phyloP scores from a whole-genome alignment of 2,113 vertebrate genomes.

The Hystrix brachyura region DNA sequence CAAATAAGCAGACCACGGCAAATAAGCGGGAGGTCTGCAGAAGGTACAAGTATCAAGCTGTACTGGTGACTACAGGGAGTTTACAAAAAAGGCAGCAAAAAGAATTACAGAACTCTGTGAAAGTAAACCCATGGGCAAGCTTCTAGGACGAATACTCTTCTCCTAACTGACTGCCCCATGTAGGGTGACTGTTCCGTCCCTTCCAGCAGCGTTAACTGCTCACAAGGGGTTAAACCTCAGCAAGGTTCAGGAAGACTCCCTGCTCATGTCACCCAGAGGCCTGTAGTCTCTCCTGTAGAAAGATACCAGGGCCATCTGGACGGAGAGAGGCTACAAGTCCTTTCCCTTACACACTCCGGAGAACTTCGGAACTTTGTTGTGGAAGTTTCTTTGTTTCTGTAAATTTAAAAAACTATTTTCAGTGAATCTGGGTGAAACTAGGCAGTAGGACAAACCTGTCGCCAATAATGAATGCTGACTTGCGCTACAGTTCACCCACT shows the following conservation, averaged over 20 bases:
- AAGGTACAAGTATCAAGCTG: background rate
- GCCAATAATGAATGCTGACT: background rate
- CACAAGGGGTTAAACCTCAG: background rate
- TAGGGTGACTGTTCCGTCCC: background rate
- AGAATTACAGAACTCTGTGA: background rate
- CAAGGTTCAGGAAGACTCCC: background rate
- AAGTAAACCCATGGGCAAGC: background rate
- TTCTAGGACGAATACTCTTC: background rate
- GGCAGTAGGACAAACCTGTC: background rate
- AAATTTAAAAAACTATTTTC: conserved; percentile 31
- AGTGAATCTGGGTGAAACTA: background rate
- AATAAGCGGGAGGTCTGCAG: too few relatives aligned
- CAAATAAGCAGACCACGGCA: background rate
- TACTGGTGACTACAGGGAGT: background rate
- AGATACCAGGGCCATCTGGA: background rate
- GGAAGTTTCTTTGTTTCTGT: background rate
- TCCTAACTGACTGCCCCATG: background rate
- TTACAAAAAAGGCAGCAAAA: background rate
- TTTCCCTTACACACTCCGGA: background rate
- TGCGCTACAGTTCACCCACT: background rate
- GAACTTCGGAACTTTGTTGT: background rate
- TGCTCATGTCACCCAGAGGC: background rate
- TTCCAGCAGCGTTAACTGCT: background rate
- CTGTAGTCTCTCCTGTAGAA: background rate
- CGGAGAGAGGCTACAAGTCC: background rate